Evolutionary conservation across 2,888 invertebrate species (phyloP).

Genomic region (Microchrysa polita): DNA sequence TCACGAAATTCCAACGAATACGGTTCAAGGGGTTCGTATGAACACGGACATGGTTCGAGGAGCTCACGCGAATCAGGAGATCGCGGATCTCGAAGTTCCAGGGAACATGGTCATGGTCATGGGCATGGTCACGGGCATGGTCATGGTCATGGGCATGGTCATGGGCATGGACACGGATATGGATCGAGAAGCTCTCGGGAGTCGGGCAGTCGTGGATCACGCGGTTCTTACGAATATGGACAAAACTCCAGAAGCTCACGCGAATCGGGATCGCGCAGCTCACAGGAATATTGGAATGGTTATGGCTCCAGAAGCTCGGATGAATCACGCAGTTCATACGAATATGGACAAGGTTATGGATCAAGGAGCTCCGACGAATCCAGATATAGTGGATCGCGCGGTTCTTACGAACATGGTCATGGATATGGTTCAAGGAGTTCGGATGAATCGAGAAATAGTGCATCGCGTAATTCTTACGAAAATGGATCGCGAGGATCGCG

Average conservation of each 20-base stretch:
- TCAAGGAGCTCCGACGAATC: neutral
- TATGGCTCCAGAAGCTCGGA: neutral
- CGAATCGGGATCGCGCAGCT: too few species aligned
- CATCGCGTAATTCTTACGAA: neutral
- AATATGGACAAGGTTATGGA: neutral
- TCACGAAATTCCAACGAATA: too few species aligned
- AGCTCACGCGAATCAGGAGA: too few species aligned
- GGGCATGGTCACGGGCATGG: too few species aligned
- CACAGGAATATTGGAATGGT: too few species aligned
- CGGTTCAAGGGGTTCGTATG: too few species aligned
- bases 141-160: too few species aligned
- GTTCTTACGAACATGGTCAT: neutral
- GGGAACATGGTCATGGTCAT: too few species aligned
- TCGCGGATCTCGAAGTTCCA: too few species aligned
- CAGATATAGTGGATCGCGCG: neutral
- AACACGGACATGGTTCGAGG: too few species aligned
- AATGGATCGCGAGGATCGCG: neutral
- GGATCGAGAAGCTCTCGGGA: neutral
- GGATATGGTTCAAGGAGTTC: neutral
- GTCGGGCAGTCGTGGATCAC: neutral
- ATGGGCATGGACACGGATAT: too few species aligned
- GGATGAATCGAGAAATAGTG: neutral
- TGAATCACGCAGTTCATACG: neutral
- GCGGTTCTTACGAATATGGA: neutral
- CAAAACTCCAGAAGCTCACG: neutral